A percentile compares a stretch with the other conserved stretches of the same genome.
phyloP scores from a whole-genome alignment of 2,797 vertebrate genomes.

The Gila robusta region DNA sequence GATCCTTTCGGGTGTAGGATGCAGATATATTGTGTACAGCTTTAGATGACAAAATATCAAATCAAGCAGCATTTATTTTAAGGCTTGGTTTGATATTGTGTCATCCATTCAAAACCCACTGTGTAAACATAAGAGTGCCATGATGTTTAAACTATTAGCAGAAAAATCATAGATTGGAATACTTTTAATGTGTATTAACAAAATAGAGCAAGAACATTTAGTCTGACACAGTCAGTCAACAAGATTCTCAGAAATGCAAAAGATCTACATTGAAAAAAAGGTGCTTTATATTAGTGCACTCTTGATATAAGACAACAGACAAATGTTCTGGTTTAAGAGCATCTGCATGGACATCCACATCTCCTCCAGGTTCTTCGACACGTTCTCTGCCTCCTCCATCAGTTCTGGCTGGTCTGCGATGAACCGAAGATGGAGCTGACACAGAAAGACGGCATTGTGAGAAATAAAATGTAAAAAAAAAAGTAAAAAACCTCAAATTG shows the following conservation, averaged over 20 bases:
- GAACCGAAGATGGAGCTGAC: constrained; percentile 87
- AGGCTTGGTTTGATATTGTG: background rate
- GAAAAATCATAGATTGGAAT: background rate
- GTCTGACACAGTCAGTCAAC: constrained; percentile 26
- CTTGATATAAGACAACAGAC: constrained; percentile 91
- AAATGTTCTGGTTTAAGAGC: constrained; percentile 90
- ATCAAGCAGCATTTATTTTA: background rate
- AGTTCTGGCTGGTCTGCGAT: constrained; percentile 83
- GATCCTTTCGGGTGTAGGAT: background rate
- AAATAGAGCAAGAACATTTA: constrained; percentile 3
- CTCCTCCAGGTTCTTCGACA: constrained; percentile 81
- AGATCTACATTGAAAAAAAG: background rate
- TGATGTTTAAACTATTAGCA: background rate
- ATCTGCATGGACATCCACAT: constrained; percentile 85
- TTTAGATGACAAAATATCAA: background rate
- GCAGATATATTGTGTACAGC: background rate
- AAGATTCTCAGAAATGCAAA: background rate
- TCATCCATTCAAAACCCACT: background rate
- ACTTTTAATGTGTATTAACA: constrained; percentile 19
- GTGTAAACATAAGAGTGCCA: background rate
- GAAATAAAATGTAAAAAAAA: background rate
- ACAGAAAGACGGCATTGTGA: background rate
- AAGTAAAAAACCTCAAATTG: too few relatives aligned
- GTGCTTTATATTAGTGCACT: constrained; percentile 87
- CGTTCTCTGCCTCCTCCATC: constrained; percentile 78